Conservation (phyloP, 2,888 invertebrate genomes). For the Hofmannophila pseudospretella region DNA sequence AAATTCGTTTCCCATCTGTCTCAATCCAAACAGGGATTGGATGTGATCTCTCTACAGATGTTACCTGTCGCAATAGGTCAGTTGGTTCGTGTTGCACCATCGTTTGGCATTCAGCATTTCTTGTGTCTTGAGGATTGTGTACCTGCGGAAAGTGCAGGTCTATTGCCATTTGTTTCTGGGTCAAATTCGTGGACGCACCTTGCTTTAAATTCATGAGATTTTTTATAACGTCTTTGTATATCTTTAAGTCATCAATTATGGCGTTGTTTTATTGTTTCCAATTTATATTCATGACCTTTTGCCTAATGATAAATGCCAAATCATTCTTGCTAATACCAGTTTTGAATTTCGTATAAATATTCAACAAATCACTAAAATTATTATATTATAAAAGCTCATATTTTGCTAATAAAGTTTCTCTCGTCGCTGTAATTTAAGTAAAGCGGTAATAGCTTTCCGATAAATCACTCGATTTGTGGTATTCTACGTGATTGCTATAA, state of each 20-base stretch:
- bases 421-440: not conserved
- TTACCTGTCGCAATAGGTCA: conserved; percentile 30
- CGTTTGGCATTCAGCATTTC: conserved; percentile 18
- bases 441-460: not conserved
- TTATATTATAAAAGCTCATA: no score
- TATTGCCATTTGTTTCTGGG: not conserved
- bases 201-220: no score
- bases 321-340: no score
- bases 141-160: not conserved
- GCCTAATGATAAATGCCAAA: no score
- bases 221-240: no score
- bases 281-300: no score
- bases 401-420: no score
- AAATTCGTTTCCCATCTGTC: conserved; percentile 5
- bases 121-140: not conserved
- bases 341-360: no score
- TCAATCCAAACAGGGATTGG: conserved; percentile 10
- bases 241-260: no score
- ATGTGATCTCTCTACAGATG: conserved; percentile 7
- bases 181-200: not conserved
- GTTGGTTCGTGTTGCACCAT: conserved; percentile 22
- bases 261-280: no score
- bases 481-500: not conserved
- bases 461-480: not conserved
- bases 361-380: no score